These are phyloP conservation scores for Percina caprodes DNA, from an alignment of 2,113 vertebrate genomes.

Conservation along the genomic window DNA sequence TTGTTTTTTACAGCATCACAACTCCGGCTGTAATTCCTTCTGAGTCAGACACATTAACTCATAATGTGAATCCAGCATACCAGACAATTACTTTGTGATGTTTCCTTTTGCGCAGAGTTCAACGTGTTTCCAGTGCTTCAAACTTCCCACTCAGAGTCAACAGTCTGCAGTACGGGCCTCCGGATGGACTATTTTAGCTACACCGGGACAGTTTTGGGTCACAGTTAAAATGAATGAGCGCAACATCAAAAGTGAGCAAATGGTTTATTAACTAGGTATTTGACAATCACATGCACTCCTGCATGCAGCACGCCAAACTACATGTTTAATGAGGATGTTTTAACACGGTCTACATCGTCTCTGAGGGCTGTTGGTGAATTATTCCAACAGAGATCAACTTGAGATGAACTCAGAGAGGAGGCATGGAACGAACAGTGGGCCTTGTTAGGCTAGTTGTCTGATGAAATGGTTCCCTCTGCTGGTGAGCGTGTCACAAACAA, in stretches of 20 bases:
- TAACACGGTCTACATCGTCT: conserved; percentile 6
- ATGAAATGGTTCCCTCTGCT: conserved; percentile 52
- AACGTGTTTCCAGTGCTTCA: not conserved
- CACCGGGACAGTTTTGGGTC: conserved; percentile 16
- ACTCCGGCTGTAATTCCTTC: not conserved
- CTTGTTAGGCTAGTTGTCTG: conserved; percentile 20
- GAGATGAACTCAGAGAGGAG: not conserved
- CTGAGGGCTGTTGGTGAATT: conserved; percentile 14
- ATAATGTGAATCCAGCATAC: not conserved
- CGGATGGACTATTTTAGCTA: conserved; percentile 21
- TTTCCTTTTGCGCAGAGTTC: not conserved
- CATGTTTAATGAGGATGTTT: conserved; percentile 41
- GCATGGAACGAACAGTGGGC: not conserved
- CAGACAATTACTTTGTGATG: not conserved
- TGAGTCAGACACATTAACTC: not conserved
- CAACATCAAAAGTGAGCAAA: conserved; percentile 28
- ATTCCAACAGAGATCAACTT: conserved; percentile 34
- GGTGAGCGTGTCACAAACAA: not conserved
- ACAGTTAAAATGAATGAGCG: conserved; percentile 42
- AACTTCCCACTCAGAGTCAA: not conserved
- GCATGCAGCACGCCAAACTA: not conserved
- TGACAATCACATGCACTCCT: conserved; percentile 13
- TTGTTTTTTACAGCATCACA: not conserved
- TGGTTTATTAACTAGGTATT: conserved; percentile 41
- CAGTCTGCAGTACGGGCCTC: not conserved